phyloP scores from a whole-genome alignment of 2,113 vertebrate genomes.

The Catharus minimus region DNA sequence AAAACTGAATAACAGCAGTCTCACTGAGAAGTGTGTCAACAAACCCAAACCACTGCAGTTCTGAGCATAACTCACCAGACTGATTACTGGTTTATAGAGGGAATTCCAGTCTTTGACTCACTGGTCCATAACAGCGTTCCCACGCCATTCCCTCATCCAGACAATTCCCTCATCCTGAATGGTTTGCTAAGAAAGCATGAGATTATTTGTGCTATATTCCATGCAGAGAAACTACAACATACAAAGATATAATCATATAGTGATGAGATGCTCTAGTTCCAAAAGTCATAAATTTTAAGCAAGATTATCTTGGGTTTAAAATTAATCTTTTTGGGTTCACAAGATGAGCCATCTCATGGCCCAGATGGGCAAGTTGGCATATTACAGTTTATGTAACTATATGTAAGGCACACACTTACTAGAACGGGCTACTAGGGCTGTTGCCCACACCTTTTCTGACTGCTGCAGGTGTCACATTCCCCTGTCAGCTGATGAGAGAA shows the following conservation, averaged over 20 bases:
- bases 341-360: background rate
- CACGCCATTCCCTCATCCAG: conserved; percentile 6
- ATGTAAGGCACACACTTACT: background rate
- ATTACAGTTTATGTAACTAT: background rate
- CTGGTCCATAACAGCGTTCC: background rate
- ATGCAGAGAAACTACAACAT: background rate
- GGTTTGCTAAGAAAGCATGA: background rate
- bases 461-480: background rate
- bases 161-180: background rate
- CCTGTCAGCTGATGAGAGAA: background rate
- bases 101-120: conserved; percentile 53
- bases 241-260: background rate
- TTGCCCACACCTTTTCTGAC: background rate
- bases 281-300: background rate
- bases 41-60: conserved; percentile 14
- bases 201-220: background rate
- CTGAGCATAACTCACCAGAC: background rate
- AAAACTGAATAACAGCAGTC: background rate
- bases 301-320: background rate
- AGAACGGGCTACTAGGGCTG: background rate
- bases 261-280: background rate
- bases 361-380: background rate
- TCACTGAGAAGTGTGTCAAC: background rate
- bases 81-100: conserved; percentile 15
- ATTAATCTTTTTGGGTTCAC: background rate